Evolutionary conservation across 1,140 invertebrate species (phyloP), one percentile per base, ranked within the genome.

Genomic region (Nylanderia fulva): DNA sequence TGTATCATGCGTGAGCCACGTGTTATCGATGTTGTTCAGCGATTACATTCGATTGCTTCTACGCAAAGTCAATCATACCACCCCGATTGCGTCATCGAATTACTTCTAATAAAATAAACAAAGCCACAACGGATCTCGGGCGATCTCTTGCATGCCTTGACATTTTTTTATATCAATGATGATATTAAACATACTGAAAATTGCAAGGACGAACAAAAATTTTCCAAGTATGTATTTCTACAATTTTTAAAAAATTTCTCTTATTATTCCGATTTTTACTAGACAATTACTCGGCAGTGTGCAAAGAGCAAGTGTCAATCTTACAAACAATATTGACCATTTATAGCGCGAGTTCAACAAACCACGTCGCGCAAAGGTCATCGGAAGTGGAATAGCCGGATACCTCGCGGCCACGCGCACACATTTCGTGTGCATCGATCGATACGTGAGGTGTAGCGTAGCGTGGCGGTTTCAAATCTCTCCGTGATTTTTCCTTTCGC

Each of bases 281-380:
- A 27, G 24, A 61, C 18, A 0, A 11, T 36, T 33, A 33, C 61
- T 68, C 48, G 21, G 48, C 21, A 9, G 27, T 13, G 18, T 71
- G 36, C 27, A 82, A 82, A 72, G 66, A 54, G 52, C 36, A 72
- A 72, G 13, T 33, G 48, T 80, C 63, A 69, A 24, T 82, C 52
- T 82, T 80, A 36, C 66, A 82, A 82, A 82, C 66, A 82, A 82
- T 82, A 82, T 82, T 71, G 66, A 69, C 39, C 52, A 72, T 72
- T 56, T 82, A 72, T 82, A 72, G 66, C 45, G 36, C 24, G 77
- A 72, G 66, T 82, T 82, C 77, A 82, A 71, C 66, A 82, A 82
- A 82, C 66, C 18, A n/a, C 52, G 8, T 42, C 24, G 36, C 27
- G 27, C 45, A 48, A 39, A 61, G 66, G 77, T 82, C 52, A 72